Evolutionary conservation across 2,113 vertebrate species (phyloP).

Genomic region (Ageneiosus marmoratus): DNA sequence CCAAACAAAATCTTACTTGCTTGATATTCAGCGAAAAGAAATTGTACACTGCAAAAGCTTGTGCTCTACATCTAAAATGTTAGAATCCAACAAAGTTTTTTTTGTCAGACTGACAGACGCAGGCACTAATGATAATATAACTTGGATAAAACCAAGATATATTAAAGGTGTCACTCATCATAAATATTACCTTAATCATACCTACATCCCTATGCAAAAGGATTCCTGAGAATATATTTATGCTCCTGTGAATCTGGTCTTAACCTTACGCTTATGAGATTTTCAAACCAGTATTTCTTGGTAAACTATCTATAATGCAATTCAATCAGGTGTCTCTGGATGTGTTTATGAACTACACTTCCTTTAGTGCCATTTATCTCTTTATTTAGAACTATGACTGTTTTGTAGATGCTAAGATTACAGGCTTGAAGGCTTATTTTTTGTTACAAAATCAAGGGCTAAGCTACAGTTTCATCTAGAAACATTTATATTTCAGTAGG

Average conservation of each 20-base stretch:
- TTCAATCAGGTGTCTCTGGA: not conserved
- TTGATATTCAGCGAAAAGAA: not conserved
- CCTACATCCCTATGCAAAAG: not conserved
- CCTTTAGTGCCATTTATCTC: not conserved
- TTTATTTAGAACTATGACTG: not conserved
- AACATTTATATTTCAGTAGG: slow-evolving; percentile 12
- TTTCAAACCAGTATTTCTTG: not conserved
- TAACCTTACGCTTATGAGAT: not conserved
- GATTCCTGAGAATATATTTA: not conserved
- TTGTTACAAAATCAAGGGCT: not conserved
- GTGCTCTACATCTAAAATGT: not conserved
- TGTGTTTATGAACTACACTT: not conserved
- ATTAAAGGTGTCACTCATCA: not conserved
- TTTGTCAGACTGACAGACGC: not conserved
- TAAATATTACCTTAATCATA: not conserved
- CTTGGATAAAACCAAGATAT: not conserved
- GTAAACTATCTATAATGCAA: not conserved
- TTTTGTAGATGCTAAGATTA: not conserved
- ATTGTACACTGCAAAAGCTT: not conserved
- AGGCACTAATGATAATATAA: not conserved
- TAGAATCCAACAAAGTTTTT: not conserved
- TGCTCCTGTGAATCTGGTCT: not conserved
- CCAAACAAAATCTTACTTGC: not conserved
- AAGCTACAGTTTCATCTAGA: not conserved
- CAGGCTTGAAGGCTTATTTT: not conserved